Evolutionary conservation across 1,140 invertebrate species (phyloP).

Genomic region (Lordiphosa stackelbergi): DNA sequence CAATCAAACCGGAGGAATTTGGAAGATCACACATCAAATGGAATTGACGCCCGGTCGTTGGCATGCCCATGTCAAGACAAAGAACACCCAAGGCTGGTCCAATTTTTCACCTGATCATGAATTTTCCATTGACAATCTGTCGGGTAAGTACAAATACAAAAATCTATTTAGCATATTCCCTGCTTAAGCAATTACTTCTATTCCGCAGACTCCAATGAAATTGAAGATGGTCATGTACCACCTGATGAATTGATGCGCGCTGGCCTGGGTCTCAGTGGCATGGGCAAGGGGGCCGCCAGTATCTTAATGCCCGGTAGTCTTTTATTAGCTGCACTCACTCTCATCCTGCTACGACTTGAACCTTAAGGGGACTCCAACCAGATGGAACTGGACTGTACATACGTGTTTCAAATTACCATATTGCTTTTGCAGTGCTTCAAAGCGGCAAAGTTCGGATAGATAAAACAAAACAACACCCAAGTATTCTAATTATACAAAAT

Average conservation of each 20-base stretch:
- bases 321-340: slow-evolving; percentile 7
- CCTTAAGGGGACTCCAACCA: slow-evolving; percentile 25
- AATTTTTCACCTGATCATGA: slow-evolving; percentile 60
- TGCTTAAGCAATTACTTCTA: not conserved
- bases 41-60: slow-evolving; percentile 63
- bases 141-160: slow-evolving; percentile 17
- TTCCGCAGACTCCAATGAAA: slow-evolving; percentile 14
- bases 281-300: slow-evolving; percentile 13
- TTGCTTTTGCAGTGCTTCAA: slow-evolving; percentile 26
- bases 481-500: slow-evolving; percentile 71
- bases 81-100: slow-evolving; percentile 75
- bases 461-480: slow-evolving; percentile 41
- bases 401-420: slow-evolving; percentile 32
- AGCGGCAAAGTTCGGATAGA: slow-evolving; percentile 15
- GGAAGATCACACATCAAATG: slow-evolving; percentile 74
- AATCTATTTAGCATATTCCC: not conserved
- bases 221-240: slow-evolving; percentile 35
- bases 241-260: slow-evolving; percentile 48
- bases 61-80: slow-evolving; percentile 67
- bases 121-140: slow-evolving; percentile 37
- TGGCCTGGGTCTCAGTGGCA: slow-evolving; percentile 25
- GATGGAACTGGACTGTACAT: slow-evolving; percentile 35
- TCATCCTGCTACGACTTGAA: slow-evolving; percentile 29
- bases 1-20: slow-evolving; percentile 54
- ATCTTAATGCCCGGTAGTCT: slow-evolving; percentile 2